Evolutionary conservation across 2,113 vertebrate species (phyloP).

Genomic region (Melospiza melodia): DNA sequence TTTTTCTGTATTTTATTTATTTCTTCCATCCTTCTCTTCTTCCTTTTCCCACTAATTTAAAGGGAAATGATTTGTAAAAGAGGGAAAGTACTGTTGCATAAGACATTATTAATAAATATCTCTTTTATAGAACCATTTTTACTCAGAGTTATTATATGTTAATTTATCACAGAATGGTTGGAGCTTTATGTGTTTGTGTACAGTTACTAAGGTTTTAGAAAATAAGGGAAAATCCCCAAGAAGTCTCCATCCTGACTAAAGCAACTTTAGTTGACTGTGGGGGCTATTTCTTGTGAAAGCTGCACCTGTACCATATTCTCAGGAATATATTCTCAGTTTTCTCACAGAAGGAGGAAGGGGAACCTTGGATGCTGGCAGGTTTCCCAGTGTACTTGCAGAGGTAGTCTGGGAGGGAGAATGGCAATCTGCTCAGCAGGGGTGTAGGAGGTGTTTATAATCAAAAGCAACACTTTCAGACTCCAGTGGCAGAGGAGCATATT

Average conservation of each 20-base stretch:
- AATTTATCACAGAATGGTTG: background rate
- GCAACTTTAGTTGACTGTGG: background rate
- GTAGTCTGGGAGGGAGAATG: background rate
- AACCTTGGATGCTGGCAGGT: background rate
- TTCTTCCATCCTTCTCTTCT: background rate
- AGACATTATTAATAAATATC: background rate
- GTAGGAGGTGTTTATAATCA: conserved; percentile 14
- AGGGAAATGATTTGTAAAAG: background rate
- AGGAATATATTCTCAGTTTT: background rate
- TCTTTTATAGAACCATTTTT: background rate
- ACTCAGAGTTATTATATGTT: background rate
- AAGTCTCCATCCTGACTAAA: background rate
- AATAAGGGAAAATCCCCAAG: background rate
- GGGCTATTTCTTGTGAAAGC: background rate
- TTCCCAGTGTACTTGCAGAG: background rate
- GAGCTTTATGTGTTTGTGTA: background rate
- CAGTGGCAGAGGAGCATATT: background rate
- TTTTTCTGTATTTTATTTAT: background rate
- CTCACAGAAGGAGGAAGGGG: background rate
- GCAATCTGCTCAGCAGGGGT: background rate
- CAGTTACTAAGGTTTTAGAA: background rate
- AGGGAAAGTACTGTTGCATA: background rate
- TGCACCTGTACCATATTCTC: background rate
- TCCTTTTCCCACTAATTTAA: background rate
- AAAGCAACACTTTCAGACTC: background rate